Evolutionary conservation across 2,888 invertebrate species (phyloP), one percentile per base, ranked within the genome.

Genomic region (Dynastes maya): DNA sequence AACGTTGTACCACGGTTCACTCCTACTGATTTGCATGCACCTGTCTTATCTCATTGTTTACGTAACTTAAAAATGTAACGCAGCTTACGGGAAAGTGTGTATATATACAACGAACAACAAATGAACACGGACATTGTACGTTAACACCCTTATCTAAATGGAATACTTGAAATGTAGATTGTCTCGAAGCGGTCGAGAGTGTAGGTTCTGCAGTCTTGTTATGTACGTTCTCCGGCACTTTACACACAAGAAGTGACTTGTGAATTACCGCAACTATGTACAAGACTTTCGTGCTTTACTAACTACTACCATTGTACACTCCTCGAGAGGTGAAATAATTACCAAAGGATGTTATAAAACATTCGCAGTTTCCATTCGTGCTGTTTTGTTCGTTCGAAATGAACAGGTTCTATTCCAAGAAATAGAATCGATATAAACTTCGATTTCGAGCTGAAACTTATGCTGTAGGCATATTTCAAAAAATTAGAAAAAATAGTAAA

Each of bases 91-190:
- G 13, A 16, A 53, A 16, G 13, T 16, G 53, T 13, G n/a, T 16
- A n/a, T n/a, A 9, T 55, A 55, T 55, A 55, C 55, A 55, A 22
- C 55, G 22, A 55, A 55, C 4, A 55, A 55, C 16, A 55, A 68
- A 68, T 29, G 49, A 53, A n/a, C 51, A 13, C 51, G 45, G 51
- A 68, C 51, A 51, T 49, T 51, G 68, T 68, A 53, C 29, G 49
- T 68, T 53, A 68, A 68, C 68, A 32, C 51, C 68, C 51, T 68
- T 68, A 68, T 68, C 68, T 68, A 68, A 68, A 68, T 68, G 68
- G 68, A 51, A 53, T 51, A 68, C 68, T 68, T 68, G 51, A 68
- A 51, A 68, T 68, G 29, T 51, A 51, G 51, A 68, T 68, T 51
- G 68, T 49, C 68, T 68, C 11, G 22, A 55, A 22, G 22, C 55